Evolutionary conservation across 2,888 invertebrate species (phyloP).

Genomic region (Melipona bicolor): DNA sequence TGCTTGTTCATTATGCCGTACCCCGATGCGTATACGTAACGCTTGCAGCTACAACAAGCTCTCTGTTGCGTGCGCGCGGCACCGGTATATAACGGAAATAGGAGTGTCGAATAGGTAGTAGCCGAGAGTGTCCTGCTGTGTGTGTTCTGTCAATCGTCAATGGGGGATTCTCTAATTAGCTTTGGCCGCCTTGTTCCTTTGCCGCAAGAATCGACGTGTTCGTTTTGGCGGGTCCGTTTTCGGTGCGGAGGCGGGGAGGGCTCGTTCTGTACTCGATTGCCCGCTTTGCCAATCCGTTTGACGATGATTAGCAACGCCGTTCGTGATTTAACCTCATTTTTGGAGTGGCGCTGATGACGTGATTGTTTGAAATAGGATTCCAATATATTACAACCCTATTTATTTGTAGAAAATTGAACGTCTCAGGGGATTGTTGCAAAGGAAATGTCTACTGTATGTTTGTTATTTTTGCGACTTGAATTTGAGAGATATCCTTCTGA

Average conservation of each 20-base stretch:
- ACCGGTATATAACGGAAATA: constrained; percentile 44
- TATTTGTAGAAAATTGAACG: too few species aligned
- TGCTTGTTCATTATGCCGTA: constrained; percentile 59
- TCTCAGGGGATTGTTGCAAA: too few species aligned
- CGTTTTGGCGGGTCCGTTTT: not conserved
- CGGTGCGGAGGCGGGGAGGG: not conserved
- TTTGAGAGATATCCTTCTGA: too few species aligned
- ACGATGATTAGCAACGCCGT: not conserved
- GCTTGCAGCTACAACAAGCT: not conserved
- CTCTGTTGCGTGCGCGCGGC: not conserved
- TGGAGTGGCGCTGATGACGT: not conserved
- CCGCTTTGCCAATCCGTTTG: not conserved
- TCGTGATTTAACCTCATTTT: not conserved
- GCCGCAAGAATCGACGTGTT: constrained; percentile 1
- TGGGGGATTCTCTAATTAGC: constrained; percentile 48
- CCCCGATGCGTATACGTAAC: constrained; percentile 37
- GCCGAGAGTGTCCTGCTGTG: constrained; percentile 20
- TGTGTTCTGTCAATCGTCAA: constrained; percentile 41
- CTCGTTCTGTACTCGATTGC: not conserved
- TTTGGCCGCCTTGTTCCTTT: constrained; percentile 27
- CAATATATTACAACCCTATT: too few species aligned
- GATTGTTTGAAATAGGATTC: not conserved
- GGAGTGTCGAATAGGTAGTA: constrained; percentile 41
- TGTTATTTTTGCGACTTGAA: too few species aligned
- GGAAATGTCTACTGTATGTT: too few species aligned